Evolutionary conservation across 1,140 invertebrate genomes (phyloP).

Genomic region (Drosophila pseudoobscura): DNA sequence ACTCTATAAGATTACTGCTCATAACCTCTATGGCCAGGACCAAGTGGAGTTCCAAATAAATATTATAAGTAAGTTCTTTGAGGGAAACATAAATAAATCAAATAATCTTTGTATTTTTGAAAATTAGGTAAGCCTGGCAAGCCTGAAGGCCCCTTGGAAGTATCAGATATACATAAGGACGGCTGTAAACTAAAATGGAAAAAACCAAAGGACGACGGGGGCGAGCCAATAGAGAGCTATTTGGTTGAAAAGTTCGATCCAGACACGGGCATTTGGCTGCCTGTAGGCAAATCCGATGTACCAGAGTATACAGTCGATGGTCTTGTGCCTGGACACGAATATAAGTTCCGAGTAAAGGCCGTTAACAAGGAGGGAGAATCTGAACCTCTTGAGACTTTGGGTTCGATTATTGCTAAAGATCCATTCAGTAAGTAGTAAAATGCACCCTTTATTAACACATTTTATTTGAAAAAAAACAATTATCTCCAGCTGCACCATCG

Average conservation of each 20-base stretch:
- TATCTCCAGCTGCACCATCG: slow-evolving; percentile 87
- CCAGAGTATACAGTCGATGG: slow-evolving; percentile 95
- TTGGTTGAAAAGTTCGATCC: slow-evolving; percentile 98
- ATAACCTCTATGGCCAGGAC: slow-evolving; percentile 94
- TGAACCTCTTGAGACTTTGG: slow-evolving; percentile 96
- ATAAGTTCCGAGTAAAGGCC: slow-evolving; percentile 99
- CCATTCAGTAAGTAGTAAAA: slow-evolving; percentile 87
- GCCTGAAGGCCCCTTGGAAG: slow-evolving; percentile 97
- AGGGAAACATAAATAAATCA: slow-evolving; percentile 4
- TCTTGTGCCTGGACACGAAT: slow-evolving; percentile 96
- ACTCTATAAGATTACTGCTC: slow-evolving; percentile 92
- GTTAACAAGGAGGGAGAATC: slow-evolving; percentile 98
- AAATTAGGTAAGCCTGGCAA: slow-evolving; percentile 92
- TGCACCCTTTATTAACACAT: no score
- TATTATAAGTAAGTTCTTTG: slow-evolving; percentile 89
- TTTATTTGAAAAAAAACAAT: not conserved
- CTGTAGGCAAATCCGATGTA: slow-evolving; percentile 90
- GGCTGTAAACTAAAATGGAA: slow-evolving; percentile 98
- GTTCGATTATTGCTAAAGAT: slow-evolving; percentile 97
- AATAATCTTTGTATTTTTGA: not conserved
- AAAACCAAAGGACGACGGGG: slow-evolving; percentile 98
- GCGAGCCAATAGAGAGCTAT: slow-evolving; percentile 96
- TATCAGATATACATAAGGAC: slow-evolving; percentile 97
- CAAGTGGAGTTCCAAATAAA: slow-evolving; percentile 95
- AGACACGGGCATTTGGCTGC: slow-evolving; percentile 95